phyloP scores from a whole-genome alignment of 2,797 vertebrate genomes.

The Loris lydekkerianus region DNA sequence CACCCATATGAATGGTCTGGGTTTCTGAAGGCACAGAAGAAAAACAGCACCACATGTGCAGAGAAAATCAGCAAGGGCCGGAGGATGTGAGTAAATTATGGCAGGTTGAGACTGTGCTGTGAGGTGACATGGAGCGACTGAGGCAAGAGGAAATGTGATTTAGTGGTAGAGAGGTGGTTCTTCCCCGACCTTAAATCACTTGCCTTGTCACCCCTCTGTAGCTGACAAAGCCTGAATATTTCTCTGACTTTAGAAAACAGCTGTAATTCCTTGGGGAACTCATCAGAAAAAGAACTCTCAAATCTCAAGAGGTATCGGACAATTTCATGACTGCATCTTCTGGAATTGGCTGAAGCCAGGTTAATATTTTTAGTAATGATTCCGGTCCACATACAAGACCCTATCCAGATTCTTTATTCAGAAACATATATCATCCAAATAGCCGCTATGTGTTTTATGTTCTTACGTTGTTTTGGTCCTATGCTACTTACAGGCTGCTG shows the following conservation, averaged over 20 bases:
- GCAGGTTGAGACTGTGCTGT: conserved; percentile 16
- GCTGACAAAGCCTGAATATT: conserved; percentile 79
- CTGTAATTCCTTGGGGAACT: conserved; percentile 80
- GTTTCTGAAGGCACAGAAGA: conserved; percentile 7
- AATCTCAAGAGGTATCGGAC: conserved; percentile 62
- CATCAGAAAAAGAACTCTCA: conserved; percentile 78
- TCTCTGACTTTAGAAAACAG: conserved; percentile 79
- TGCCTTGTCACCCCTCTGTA: conserved; percentile 80
- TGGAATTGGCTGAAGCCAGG: conserved; percentile 67
- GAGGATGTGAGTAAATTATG: conserved; percentile 24
- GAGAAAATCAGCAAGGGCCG: conserved; percentile 24
- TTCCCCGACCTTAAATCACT: conserved; percentile 80
- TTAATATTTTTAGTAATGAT: conserved; percentile 62
- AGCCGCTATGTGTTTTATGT: not conserved
- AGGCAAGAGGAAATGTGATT: conserved; percentile 77
- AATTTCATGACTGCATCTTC: conserved; percentile 74
- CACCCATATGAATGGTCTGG: not conserved
- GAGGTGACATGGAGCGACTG: conserved; percentile 70
- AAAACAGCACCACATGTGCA: not conserved
- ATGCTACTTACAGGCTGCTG: not conserved
- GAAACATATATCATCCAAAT: conserved; percentile 41
- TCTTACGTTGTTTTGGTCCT: conserved; percentile 14
- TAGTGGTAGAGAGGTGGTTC: conserved; percentile 79
- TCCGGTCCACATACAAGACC: not conserved
- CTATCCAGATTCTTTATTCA: conserved; percentile 51